phyloP scores from a whole-genome alignment of 1,140 invertebrate species.

The Cephus cinctus region DNA sequence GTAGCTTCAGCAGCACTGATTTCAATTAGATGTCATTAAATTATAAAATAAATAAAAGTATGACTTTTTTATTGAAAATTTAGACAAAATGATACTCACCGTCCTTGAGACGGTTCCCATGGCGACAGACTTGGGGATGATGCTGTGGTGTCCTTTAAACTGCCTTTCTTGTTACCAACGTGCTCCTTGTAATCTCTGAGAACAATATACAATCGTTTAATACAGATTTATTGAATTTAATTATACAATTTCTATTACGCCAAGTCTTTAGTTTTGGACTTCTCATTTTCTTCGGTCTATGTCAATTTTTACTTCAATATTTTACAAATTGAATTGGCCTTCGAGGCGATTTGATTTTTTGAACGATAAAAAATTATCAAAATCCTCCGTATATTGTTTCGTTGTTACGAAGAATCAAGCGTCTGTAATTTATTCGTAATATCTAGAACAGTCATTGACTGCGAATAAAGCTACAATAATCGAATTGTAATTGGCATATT shows the following conservation, averaged over 20 bases:
- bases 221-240: no score
- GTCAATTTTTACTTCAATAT: constrained; percentile 4
- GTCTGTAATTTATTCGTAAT: no score
- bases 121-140: constrained; percentile 73
- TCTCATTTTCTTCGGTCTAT: no score
- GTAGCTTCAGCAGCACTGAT: background rate
- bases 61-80: constrained; percentile 4
- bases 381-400: background rate
- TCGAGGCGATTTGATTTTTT: constrained; percentile 2
- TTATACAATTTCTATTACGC: no score
- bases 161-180: constrained; percentile 68
- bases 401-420: no score
- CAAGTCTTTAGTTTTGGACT: no score
- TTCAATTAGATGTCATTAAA: background rate
- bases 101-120: constrained; percentile 63
- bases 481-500: no score
- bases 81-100: constrained; percentile 46
- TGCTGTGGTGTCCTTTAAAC: constrained; percentile 67
- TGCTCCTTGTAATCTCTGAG: constrained; percentile 86
- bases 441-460: no score
- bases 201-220: no score
- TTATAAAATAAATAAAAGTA: constrained; percentile 4
- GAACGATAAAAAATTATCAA: background rate
- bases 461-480: no score
- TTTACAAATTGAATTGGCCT: constrained; percentile 8